Evolutionary conservation across 2,797 vertebrate genomes (phyloP).

Genomic region (Anguilla pacifica): DNA sequence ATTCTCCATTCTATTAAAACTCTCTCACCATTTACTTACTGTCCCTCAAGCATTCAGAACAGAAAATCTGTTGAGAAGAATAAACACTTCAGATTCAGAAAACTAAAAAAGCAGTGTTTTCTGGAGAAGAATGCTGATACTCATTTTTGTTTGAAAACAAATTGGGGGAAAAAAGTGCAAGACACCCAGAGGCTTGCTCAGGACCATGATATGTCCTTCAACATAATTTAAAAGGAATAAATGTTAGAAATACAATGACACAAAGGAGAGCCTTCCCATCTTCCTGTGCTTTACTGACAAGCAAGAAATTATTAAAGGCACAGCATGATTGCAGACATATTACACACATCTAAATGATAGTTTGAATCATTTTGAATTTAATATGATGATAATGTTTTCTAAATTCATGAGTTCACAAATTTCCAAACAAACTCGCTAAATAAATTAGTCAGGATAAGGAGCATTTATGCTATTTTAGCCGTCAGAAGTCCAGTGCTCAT

Average conservation of each 20-base stretch:
- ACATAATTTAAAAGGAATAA: not conserved
- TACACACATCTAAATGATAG: no score
- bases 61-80: not conserved
- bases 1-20: not conserved
- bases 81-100: not conserved
- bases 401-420: no score
- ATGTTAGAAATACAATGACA: not conserved
- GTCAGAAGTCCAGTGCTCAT: not conserved
- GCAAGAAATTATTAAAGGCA: no score
- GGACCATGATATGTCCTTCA: not conserved
- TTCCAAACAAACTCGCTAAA: no score
- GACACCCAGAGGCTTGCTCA: not conserved
- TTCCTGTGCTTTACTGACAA: no score
- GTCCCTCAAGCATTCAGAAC: slow-evolving; percentile 1
- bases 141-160: not conserved
- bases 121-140: not conserved
- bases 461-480: not conserved
- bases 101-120: not conserved
- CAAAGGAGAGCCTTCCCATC: not conserved
- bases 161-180: not conserved
- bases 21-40: not conserved
- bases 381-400: no score
- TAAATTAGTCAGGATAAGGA: no score
- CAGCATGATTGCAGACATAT: no score
- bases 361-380: no score